Base-by-base conservation (phyloP, 2,113 vertebrate genomes). In the Montifringilla adamsi region DNA sequence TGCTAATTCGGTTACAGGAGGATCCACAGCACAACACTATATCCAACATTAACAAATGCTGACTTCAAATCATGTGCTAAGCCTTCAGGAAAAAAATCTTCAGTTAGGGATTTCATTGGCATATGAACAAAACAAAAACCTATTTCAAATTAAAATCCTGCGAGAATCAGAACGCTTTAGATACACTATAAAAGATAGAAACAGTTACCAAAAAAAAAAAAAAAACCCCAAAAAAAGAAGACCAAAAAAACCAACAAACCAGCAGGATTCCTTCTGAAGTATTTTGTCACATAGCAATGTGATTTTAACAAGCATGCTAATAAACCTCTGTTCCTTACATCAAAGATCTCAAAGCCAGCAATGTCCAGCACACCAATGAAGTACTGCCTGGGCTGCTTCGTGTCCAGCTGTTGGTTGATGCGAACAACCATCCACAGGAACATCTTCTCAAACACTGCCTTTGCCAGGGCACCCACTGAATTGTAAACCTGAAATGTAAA, bases 361-460 rank as follows among this genome's bases (percentile, higher is more conserved):
- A 98, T 98, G 86, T 98, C 98, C 96, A 98, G 89, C 26, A 98
- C 98, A 72, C 98, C 98, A 5, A 98, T 98, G 95, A 98, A 98
- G 84, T 98, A 98, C 93, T 98, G 98, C 58, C 98, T 94, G 64
- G 98, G 95, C 56, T 98, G 98, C 83, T 98, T 98, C 0, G 98
- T 98, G 69, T 98, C 98, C 95, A 98, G 90, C 81, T 98, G 97
- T 31, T 98, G 97, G 86, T 98, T 98, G 91, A 98, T 98, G 4
- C 98, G 98, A 79, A 98, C 67, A n/a, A 98, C 98, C 98, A 98
- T 98, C 98, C 98, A 98, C 19, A 98, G 93, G 94, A 98, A 98
- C 98, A 98, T 98, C 84, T 98, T 98, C 95, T 98, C 99, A 7
- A 98, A 99, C 49, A 99, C 97, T 0, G 98, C 98, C 18, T 98